These are phyloP conservation scores for Dinocampus coccinellae DNA, from an alignment of 2,888 invertebrate species.

Conservation along the genomic window DNA sequence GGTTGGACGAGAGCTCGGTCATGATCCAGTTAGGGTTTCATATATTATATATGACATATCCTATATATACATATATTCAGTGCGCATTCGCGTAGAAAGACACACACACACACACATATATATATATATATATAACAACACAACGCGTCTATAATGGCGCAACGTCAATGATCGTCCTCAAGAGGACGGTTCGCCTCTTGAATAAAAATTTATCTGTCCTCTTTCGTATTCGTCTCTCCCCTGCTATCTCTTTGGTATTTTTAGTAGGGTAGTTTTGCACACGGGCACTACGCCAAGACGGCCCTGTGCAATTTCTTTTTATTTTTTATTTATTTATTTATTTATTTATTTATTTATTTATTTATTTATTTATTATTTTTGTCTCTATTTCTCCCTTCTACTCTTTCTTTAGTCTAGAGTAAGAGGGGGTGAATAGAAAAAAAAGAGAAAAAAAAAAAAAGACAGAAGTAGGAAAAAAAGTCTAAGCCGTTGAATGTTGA, in stretches of 20 bases:
- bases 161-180: slow-evolving; percentile 49
- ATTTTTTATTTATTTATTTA: neutral
- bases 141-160: slow-evolving; percentile 19
- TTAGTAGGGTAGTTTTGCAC: slow-evolving; percentile 45
- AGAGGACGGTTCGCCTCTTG: slow-evolving; percentile 48
- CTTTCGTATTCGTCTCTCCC: slow-evolving; percentile 1
- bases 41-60: neutral
- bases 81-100: slow-evolving; percentile 20
- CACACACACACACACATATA: slow-evolving; percentile 8
- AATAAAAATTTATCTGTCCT: slow-evolving; percentile 50
- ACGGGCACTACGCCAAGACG: slow-evolving; percentile 17
- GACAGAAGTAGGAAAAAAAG: neutral
- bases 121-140: slow-evolving; percentile 18
- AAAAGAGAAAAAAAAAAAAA: neutral
- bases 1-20: neutral
- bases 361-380: no score
- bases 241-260: slow-evolving; percentile 27
- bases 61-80: neutral
- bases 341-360: neutral
- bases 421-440: neutral
- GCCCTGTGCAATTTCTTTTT: neutral
- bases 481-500: neutral
- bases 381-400: no score
- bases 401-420: neutral
- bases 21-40: slow-evolving; percentile 7